These are phyloP conservation scores for Oreochromis spilurus DNA, from an alignment of 2,113 vertebrate species.

Conservation along the genomic window DNA sequence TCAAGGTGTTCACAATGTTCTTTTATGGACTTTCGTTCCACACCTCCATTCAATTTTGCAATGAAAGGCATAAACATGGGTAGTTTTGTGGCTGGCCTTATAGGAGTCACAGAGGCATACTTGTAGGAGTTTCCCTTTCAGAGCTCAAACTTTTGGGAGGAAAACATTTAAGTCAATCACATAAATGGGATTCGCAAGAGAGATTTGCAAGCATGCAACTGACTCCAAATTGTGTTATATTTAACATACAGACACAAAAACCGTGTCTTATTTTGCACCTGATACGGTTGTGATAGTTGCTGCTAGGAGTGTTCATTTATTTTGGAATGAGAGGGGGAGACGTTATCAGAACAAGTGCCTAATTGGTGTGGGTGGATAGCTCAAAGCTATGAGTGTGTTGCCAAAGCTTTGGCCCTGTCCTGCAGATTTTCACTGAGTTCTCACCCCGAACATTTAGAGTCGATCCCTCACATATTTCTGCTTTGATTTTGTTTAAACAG, in stretches of 20 bases:
- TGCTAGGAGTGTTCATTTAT: not conserved
- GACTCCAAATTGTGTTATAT: not conserved
- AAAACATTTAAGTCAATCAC: not conserved
- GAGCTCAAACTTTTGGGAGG: not conserved
- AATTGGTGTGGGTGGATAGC: not conserved
- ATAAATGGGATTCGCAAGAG: not conserved
- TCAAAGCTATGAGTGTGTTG: not conserved
- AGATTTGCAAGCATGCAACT: not conserved
- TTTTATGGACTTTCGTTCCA: not conserved
- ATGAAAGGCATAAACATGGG: not conserved
- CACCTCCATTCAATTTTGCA: not conserved
- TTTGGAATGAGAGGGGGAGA: not conserved
- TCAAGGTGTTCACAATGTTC: not conserved
- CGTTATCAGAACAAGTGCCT: not conserved
- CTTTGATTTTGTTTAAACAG: not conserved
- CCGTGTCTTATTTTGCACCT: not conserved
- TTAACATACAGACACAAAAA: not conserved
- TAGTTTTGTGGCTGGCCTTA: not conserved
- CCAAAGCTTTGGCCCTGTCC: not conserved
- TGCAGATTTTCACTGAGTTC: not conserved
- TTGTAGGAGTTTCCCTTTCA: not conserved
- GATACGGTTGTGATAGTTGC: not conserved
- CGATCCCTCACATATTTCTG: not conserved
- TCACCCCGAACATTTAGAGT: not conserved
- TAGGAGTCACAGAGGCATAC: not conserved